Percentiles rank a stretch among this genome's conserved stretches.
Evolutionary conservation across 1,140 invertebrate species (phyloP).

Genomic region (Pristionchus pacificus): DNA sequence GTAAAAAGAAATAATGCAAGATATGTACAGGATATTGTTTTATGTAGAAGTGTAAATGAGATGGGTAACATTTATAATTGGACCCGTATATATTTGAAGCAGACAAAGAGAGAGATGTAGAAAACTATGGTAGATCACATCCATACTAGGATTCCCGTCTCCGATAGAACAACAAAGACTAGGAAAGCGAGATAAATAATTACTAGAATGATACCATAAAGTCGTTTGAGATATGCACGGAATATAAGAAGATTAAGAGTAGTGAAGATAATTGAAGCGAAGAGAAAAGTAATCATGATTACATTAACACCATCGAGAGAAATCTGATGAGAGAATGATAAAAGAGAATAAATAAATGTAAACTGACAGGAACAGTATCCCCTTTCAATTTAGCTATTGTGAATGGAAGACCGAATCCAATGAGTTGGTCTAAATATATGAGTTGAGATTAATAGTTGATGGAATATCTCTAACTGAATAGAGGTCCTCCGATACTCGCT

Average conservation of each 20-base stretch:
- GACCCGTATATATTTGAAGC: no score
- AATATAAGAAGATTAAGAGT: conserved; percentile 8
- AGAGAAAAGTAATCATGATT: conserved; percentile 59
- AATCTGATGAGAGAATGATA: conserved; percentile 18
- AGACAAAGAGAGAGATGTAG: no score
- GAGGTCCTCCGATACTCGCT: conserved; percentile 70
- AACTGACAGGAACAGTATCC: conserved; percentile 46
- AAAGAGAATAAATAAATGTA: conserved; percentile 9
- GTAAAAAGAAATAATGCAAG: no score
- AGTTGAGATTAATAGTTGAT: neutral
- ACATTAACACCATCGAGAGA: conserved; percentile 9
- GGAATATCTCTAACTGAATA: conserved; percentile 62
- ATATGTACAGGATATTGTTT: no score
- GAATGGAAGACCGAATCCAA: conserved; percentile 65
- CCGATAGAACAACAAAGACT: conserved; percentile 58
- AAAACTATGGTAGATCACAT: conserved; percentile 9
- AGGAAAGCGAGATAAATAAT: conserved; percentile 61
- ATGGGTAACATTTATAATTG: no score
- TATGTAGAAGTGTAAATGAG: no score
- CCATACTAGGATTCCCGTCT: conserved; percentile 41
- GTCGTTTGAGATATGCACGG: conserved; percentile 19
- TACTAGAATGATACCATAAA: conserved; percentile 59
- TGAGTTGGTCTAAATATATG: conserved; percentile 60
- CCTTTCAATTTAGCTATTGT: conserved; percentile 60
- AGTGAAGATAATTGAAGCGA: conserved; percentile 58